These are phyloP conservation scores for Cyprinodon brontotheroides DNA, from an alignment of 2,113 vertebrate species.

Conservation along the genomic window DNA sequence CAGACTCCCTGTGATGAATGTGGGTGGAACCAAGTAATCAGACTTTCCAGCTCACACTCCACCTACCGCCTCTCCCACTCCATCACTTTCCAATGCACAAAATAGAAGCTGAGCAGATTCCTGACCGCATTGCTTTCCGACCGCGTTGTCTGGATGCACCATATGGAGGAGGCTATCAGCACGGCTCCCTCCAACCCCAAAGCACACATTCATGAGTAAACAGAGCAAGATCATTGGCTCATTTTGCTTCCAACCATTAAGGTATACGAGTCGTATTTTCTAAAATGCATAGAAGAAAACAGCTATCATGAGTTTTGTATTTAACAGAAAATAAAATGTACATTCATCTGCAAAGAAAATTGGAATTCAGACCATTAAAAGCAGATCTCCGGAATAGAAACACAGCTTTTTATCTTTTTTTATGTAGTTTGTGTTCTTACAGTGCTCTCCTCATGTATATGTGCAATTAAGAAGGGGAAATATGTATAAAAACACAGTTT, in stretches of 20 bases:
- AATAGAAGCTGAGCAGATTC: conserved; percentile 65
- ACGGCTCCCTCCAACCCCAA: conserved; percentile 30
- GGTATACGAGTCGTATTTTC: background rate
- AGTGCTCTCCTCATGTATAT: no score
- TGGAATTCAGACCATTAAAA: conserved; percentile 18
- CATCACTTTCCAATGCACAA: conserved; percentile 43
- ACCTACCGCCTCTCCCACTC: conserved; percentile 5
- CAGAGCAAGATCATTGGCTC: conserved; percentile 26
- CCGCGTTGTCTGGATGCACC: conserved; percentile 45
- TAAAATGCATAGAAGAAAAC: conserved; percentile 3
- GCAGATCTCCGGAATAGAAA: conserved; percentile 7
- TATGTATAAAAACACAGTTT: no score
- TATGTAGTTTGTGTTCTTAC: background rate
- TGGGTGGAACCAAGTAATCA: conserved; percentile 34
- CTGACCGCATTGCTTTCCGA: conserved; percentile 61
- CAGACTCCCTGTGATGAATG: conserved; percentile 68
- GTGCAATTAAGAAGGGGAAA: no score
- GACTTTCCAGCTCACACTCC: conserved; percentile 21
- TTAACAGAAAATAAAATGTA: background rate
- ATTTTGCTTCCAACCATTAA: conserved; percentile 4
- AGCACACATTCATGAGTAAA: conserved; percentile 24
- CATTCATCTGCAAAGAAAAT: conserved; percentile 13
- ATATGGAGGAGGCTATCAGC: conserved; percentile 62
- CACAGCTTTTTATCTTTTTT: background rate
- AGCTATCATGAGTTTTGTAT: conserved; percentile 3